Evolutionary conservation across 2,113 vertebrate genomes (phyloP).

Genomic region (Sebastes schlegelii): DNA sequence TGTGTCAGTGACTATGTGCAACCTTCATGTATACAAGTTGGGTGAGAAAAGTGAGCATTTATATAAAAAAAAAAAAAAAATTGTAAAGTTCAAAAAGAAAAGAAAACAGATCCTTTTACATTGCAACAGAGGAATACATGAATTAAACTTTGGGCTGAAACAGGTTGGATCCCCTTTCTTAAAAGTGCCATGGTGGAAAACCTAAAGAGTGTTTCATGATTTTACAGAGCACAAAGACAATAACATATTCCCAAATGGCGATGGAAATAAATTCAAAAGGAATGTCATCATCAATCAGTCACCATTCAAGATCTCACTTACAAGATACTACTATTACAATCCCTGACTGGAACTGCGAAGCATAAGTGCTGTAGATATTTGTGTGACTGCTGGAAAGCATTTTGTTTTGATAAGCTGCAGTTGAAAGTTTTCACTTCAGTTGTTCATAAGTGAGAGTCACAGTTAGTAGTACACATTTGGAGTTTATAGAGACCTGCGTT

Average conservation of each 20-base stretch:
- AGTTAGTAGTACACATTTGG: slow-evolving; percentile 40
- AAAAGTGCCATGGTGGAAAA: slow-evolving; percentile 65
- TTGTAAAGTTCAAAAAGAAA: slow-evolving; percentile 41
- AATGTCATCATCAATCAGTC: slow-evolving; percentile 49
- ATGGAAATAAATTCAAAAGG: slow-evolving; percentile 52
- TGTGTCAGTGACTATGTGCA: slow-evolving; percentile 64
- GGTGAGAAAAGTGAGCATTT: slow-evolving; percentile 44
- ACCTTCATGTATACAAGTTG: slow-evolving; percentile 58
- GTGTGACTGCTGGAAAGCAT: slow-evolving; percentile 37
- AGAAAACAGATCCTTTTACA: slow-evolving; percentile 28
- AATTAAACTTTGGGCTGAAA: slow-evolving; percentile 65
- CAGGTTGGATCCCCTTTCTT: slow-evolving; percentile 42
- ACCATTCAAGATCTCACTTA: slow-evolving; percentile 37
- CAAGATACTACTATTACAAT: slow-evolving; percentile 28
- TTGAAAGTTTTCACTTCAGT: slow-evolving; percentile 26
- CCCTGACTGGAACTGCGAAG: slow-evolving; percentile 45
- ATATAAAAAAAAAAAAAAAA: slow-evolving; percentile 22
- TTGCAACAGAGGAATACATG: slow-evolving; percentile 50
- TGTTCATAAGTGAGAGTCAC: slow-evolving; percentile 35
- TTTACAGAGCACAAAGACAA: slow-evolving; percentile 60
- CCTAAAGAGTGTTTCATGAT: slow-evolving; percentile 54
- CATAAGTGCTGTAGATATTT: slow-evolving; percentile 40
- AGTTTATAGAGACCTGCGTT: slow-evolving; percentile 10
- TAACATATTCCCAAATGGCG: slow-evolving; percentile 33
- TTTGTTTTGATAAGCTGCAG: background rate